A percentile compares a stretch with the other conserved stretches of the same genome.
Conservation (phyloP, 2,113 vertebrate species). For the Stigmatopora argus region DNA sequence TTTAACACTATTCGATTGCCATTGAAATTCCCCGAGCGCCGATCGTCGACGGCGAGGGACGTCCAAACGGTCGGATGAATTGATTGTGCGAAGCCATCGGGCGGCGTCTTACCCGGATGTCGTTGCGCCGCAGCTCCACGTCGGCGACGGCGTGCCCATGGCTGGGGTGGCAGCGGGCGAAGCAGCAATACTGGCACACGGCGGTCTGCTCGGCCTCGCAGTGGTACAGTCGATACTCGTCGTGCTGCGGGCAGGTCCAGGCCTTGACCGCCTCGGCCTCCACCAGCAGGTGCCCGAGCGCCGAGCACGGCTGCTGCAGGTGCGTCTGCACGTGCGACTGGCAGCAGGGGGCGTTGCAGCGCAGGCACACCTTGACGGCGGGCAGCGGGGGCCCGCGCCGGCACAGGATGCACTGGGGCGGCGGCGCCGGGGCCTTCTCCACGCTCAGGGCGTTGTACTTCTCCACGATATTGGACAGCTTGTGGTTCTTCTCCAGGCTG, state of each 20-base stretch:
- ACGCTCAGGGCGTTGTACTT: slow-evolving; percentile 88
- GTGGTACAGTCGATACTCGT: slow-evolving; percentile 97
- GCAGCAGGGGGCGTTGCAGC: slow-evolving; percentile 96
- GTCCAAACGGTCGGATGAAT: too few relatives aligned
- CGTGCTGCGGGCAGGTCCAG: slow-evolving; percentile 98
- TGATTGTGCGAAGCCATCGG: too few relatives aligned
- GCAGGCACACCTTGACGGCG: slow-evolving; percentile 92
- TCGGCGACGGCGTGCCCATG: slow-evolving; percentile 94
- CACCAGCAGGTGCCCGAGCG: slow-evolving; percentile 93
- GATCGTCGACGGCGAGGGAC: too few relatives aligned
- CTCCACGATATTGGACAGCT: slow-evolving; percentile 98
- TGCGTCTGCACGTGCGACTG: slow-evolving; percentile 97
- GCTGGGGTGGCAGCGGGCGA: slow-evolving; percentile 90
- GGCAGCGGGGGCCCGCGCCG: slow-evolving; percentile 91
- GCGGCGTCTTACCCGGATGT: slow-evolving; percentile 85
- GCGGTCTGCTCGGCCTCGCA: slow-evolving; percentile 98
- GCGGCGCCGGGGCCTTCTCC: slow-evolving; percentile 60
- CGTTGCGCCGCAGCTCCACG: slow-evolving; percentile 95
- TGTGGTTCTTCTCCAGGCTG: slow-evolving; percentile 97
- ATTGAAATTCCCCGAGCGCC: too few relatives aligned
- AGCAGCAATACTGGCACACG: slow-evolving; percentile 98
- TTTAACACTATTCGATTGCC: too few relatives aligned
- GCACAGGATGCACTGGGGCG: slow-evolving; percentile 91
- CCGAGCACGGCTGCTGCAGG: slow-evolving; percentile 96
- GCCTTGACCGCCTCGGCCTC: slow-evolving; percentile 93